A percentile compares a stretch with the other conserved stretches of the same genome.
phyloP scores from a whole-genome alignment of 2,888 invertebrate species.

The Hermaeophaga mercurialis region DNA sequence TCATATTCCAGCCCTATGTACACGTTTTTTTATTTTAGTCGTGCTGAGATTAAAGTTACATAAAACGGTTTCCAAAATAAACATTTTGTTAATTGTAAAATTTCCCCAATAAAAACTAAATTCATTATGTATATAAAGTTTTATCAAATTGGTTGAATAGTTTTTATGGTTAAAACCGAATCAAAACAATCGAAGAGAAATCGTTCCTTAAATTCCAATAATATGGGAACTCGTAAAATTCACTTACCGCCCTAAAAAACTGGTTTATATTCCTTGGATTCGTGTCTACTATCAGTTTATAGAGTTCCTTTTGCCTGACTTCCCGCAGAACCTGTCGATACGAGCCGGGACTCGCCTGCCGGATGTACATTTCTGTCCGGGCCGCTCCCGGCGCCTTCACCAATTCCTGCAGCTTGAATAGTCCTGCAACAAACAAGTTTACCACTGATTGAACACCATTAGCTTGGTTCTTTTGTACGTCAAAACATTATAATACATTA shows the following conservation, averaged over 20 bases:
- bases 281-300: constrained; percentile 87
- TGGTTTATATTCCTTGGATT: constrained; percentile 79
- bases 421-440: constrained; percentile 60
- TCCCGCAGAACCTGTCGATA: constrained; percentile 79
- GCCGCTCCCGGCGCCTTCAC: constrained; percentile 72
- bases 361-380: constrained; percentile 76
- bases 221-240: neutral
- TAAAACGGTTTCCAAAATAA: too few relatives aligned
- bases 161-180: too few relatives aligned
- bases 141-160: too few relatives aligned
- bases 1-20: too few relatives aligned
- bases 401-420: constrained; percentile 84
- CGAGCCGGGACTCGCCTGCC: constrained; percentile 73
- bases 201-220: too few relatives aligned
- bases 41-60: too few relatives aligned
- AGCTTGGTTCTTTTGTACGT: neutral
- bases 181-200: too few relatives aligned
- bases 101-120: too few relatives aligned
- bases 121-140: too few relatives aligned
- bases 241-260: constrained; percentile 86
- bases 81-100: too few relatives aligned
- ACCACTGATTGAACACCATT: constrained; percentile 1
- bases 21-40: too few relatives aligned
- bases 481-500: too few relatives aligned
- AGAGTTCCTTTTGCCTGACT: constrained; percentile 84